Percentiles rank a stretch among this genome's conserved stretches.
Evolutionary conservation across 2,113 vertebrate genomes (phyloP).

Genomic region (Siniperca knerii): DNA sequence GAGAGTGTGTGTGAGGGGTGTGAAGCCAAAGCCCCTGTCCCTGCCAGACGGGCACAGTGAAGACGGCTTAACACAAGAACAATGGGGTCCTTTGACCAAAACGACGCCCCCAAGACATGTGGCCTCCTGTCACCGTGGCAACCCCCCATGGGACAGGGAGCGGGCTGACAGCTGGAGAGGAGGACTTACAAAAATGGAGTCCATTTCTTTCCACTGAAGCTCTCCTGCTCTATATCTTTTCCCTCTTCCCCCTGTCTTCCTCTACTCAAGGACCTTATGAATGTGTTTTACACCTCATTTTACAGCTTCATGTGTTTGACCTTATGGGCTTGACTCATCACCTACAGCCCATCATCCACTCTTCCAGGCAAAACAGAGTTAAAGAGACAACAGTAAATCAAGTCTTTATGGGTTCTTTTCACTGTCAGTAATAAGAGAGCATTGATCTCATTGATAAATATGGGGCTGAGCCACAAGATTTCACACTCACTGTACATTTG

Average conservation of each 20-base stretch:
- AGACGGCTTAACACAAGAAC: conserved; percentile 87
- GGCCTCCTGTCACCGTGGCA: conserved; percentile 89
- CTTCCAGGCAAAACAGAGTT: conserved; percentile 12
- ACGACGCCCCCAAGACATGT: conserved; percentile 88
- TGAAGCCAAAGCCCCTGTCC: conserved; percentile 72
- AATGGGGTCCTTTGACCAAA: conserved; percentile 88
- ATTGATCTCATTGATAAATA: conserved; percentile 63
- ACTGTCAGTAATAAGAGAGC: conserved; percentile 52
- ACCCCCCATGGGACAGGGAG: conserved; percentile 84
- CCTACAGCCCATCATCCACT: conserved; percentile 14
- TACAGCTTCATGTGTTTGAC: conserved; percentile 69
- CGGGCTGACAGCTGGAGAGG: conserved; percentile 86
- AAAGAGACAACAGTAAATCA: conserved; percentile 61
- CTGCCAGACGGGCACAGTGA: conserved; percentile 81
- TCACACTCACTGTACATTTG: conserved; percentile 65
- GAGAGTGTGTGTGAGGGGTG: conserved; percentile 54
- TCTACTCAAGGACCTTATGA: conserved; percentile 24
- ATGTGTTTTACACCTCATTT: conserved; percentile 68
- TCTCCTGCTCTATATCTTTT: conserved; percentile 61
- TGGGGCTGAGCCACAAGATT: conserved; percentile 41
- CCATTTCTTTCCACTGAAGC: conserved; percentile 79
- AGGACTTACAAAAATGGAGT: conserved; percentile 82
- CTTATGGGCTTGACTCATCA: conserved; percentile 42
- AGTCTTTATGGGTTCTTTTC: conserved; percentile 39
- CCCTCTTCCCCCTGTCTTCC: conserved; percentile 44